These are phyloP conservation scores for Megamerina dolium DNA, from an alignment of 2,888 invertebrate genomes.

Conservation along the genomic window DNA sequence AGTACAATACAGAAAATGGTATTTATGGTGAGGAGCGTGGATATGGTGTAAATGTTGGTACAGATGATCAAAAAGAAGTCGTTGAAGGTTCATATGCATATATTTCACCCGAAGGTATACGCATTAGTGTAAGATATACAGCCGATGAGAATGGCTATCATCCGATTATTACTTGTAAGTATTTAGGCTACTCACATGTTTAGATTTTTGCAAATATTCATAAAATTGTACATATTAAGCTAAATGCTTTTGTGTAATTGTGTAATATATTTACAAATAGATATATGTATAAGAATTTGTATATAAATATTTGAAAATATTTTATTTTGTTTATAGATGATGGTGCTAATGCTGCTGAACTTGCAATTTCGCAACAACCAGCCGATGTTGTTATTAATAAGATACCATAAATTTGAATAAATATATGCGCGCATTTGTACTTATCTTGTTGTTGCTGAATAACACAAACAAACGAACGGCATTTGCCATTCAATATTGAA, in stretches of 20 bases:
- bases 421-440: not conserved
- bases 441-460: no score
- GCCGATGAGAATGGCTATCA: conserved; percentile 42
- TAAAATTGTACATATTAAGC: no score
- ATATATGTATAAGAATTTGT: not conserved
- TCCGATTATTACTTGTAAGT: conserved; percentile 41
- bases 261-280: no score
- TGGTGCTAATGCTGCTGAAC: conserved; percentile 31
- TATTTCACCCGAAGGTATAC: conserved; percentile 40
- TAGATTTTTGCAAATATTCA: not conserved
- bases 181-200: not conserved
- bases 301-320: not conserved
- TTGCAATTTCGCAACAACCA: conserved; percentile 26
- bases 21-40: conserved; percentile 39
- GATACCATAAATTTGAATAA: conserved; percentile 11
- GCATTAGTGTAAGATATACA: conserved; percentile 36
- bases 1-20: conserved; percentile 43
- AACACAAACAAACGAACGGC: no score
- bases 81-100: conserved; percentile 41
- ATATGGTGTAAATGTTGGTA: conserved; percentile 23
- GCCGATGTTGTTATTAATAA: conserved; percentile 30
- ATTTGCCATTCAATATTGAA: no score
- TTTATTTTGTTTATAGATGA: conserved; percentile 27
- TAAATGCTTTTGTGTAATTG: no score
- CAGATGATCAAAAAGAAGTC: conserved; percentile 26